phyloP scores from a whole-genome alignment of 1,140 invertebrate species.

The Zaprionus camerounensis region DNA sequence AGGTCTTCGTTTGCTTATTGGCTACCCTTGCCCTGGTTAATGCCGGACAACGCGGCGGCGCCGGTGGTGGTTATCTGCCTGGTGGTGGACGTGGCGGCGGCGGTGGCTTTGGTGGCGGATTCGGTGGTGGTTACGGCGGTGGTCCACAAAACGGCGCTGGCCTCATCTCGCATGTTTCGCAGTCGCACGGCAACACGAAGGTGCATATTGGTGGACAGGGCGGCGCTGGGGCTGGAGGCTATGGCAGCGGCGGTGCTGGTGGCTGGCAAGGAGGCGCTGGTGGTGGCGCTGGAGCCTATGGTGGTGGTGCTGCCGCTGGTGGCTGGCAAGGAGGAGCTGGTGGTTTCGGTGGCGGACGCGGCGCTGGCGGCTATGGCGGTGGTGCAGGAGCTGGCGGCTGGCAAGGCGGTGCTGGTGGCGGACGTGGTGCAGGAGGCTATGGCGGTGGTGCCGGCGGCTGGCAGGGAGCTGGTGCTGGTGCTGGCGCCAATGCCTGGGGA shows the following conservation, averaged over 20 bases:
- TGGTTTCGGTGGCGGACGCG: constrained; percentile 34
- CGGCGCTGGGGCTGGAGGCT: constrained; percentile 20
- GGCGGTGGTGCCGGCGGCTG: constrained; percentile 28
- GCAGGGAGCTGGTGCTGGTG: constrained; percentile 37
- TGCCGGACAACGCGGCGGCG: constrained; percentile 67
- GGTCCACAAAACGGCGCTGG: constrained; percentile 57
- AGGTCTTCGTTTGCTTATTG: constrained; percentile 69
- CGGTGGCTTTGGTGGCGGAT: constrained; percentile 44
- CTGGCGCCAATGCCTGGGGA: constrained; percentile 66
- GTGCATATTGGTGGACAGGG: constrained; percentile 59
- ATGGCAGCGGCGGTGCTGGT: constrained; percentile 29
- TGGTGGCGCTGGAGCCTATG: constrained; percentile 11
- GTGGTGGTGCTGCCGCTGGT: constrained; percentile 33
- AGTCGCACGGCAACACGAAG: constrained; percentile 65
- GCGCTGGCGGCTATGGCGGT: constrained; percentile 44
- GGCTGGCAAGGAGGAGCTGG: constrained; percentile 48
- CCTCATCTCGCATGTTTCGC: constrained; percentile 63
- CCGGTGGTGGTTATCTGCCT: constrained; percentile 35
- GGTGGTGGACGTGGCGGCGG: constrained; percentile 57
- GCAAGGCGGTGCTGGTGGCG: constrained; percentile 34
- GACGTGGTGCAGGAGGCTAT: constrained; percentile 25
- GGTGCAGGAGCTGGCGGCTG: constrained; percentile 56
- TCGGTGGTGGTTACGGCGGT: constrained; percentile 53
- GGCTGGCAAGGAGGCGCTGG: constrained; percentile 35
- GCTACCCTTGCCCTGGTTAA: constrained; percentile 64